These are phyloP conservation scores for Clistopyga incitator DNA, from an alignment of 2,888 invertebrate species.

Conservation along the genomic window DNA sequence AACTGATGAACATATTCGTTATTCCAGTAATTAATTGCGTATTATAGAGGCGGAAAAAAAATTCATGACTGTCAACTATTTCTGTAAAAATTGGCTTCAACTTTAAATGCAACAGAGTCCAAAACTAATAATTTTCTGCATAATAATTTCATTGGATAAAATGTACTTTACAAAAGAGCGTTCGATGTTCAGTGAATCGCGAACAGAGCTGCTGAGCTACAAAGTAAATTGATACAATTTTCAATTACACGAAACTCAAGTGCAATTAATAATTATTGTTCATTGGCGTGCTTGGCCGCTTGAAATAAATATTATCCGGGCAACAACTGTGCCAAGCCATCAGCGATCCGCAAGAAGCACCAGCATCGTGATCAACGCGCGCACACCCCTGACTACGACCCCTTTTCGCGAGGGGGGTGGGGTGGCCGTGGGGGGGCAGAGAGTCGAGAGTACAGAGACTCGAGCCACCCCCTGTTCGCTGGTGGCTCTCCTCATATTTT, in stretches of 20 bases:
- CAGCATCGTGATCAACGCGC: conserved; percentile 53
- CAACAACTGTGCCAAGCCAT: conserved; percentile 17
- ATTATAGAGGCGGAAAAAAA: too few species aligned
- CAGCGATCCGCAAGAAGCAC: conserved; percentile 35
- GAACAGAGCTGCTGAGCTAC: too few species aligned
- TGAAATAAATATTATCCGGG: neutral
- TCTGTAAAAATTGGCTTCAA: too few species aligned
- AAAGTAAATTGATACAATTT: neutral
- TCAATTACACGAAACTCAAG: neutral
- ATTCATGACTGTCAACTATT: too few species aligned
- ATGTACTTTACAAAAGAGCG: too few species aligned
- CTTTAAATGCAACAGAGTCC: too few species aligned
- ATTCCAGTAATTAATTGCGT: too few species aligned
- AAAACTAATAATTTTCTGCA: too few species aligned
- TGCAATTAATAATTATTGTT: neutral
- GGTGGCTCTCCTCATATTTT: conserved; percentile 1
- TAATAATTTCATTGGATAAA: too few species aligned
- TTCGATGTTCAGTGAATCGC: too few species aligned
- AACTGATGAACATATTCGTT: too few species aligned
- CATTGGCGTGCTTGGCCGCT: neutral
- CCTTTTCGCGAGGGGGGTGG: conserved; percentile 21
- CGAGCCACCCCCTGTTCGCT: conserved; percentile 21
- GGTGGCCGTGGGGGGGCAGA: too few species aligned
- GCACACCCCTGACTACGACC: conserved; percentile 50
- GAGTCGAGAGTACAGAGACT: neutral